These are phyloP conservation scores for Oxyteleia sp. DNA, from an alignment of 2,888 invertebrate genomes.

Conservation along the genomic window DNA sequence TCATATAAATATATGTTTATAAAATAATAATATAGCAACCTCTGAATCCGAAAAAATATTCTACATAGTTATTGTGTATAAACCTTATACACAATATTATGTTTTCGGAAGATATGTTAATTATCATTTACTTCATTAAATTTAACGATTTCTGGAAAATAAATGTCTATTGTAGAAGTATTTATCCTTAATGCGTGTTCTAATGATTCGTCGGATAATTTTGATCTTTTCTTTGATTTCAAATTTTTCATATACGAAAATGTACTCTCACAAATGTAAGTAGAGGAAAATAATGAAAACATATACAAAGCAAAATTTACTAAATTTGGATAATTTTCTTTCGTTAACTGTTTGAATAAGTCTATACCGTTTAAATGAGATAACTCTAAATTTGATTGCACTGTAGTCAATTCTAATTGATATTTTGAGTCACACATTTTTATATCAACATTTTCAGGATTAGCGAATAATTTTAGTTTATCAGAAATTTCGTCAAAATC, in stretches of 20 bases:
- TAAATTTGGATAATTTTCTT: constrained; percentile 10
- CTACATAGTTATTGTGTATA: too few species aligned
- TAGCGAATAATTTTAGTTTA: neutral
- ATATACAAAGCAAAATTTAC: constrained; percentile 15
- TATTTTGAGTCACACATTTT: neutral
- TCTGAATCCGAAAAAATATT: neutral
- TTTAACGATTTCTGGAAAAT: neutral
- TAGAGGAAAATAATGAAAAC: constrained; percentile 4
- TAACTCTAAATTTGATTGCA: constrained; percentile 18
- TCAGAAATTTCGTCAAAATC: neutral
- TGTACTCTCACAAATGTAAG: constrained; percentile 26
- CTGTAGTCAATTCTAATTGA: neutral
- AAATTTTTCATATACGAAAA: constrained; percentile 23
- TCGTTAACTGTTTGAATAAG: constrained; percentile 5
- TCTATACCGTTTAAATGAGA: neutral
- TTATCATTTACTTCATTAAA: too few species aligned
- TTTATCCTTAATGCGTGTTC: neutral
- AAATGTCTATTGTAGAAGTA: constrained; percentile 2
- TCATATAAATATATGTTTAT: constrained; percentile 9
- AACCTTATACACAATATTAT: too few species aligned
- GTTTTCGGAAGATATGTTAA: too few species aligned
- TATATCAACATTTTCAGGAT: neutral
- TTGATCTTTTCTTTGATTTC: constrained; percentile 11
- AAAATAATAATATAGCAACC: neutral
- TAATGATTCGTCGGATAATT: constrained; percentile 1